Evolutionary conservation across 1,140 invertebrate genomes (phyloP), one percentile per base, ranked within the genome.

Genomic region (Listronotus bonariensis): DNA sequence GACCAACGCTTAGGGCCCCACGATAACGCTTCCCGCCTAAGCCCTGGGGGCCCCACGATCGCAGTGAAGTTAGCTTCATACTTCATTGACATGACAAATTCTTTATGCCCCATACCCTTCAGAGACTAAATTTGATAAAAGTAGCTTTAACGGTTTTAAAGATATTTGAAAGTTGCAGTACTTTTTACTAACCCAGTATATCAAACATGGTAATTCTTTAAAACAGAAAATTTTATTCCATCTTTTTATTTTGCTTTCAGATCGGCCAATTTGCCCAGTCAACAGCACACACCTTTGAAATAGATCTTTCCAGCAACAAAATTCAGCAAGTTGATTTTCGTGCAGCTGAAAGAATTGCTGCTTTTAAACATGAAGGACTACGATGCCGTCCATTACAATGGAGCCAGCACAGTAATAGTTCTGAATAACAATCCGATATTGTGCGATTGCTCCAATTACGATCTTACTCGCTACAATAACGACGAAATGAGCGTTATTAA

Each of bases 391-490:
- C 10, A 40, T 40, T 40, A 40, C n/a, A 14, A 40, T 14, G n/a
- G 38, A 12, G 38, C 10, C 10, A 40, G 38, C 38, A 40, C 20
- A 14, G 20, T 68, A n/a, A 11, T 51, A 26, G 12, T 59, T 14
- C 10, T 67, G 20, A 9, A 17, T 1, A 36, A 48, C 12, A 65
- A 65, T 51, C 49, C 62, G 3, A 58, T 65, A 14, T 6, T 26
- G 6, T 65, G 63, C 18, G 52, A 62, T 49, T 59, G 55, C 38
- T 20, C n/a, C 12, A 56, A 52, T 32, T 73, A 66, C 36, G 49
- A 72, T 38, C 60, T 74, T 14, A 48, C 61, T 20, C 34, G 57
- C 34, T 73, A 71, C 43, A 68, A 70, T 42, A 58, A 57, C 9
- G 12, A 54, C 10, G 36, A 49, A 3, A 56, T 69, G 17, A 32